phyloP scores from a whole-genome alignment of 1,140 invertebrate species.

The Cephus cinctus region DNA sequence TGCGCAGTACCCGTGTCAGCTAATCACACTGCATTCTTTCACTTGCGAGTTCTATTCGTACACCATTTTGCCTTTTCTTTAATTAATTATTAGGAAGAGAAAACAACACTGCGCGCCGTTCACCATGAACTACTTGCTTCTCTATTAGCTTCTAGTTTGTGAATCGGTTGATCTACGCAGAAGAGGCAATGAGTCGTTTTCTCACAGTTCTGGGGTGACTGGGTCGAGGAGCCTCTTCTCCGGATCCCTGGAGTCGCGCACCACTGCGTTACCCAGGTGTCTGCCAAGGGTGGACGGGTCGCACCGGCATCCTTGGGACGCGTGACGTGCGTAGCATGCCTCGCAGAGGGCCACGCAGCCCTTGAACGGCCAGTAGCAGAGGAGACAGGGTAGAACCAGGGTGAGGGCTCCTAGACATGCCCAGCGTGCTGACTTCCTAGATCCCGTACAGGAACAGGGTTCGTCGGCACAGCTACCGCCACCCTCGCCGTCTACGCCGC shows the following conservation, averaged over 20 bases:
- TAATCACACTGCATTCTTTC: no score
- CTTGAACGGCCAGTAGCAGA: conserved; percentile 88
- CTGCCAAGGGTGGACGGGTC: conserved; percentile 61
- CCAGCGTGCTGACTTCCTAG: conserved; percentile 73
- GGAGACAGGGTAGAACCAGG: conserved; percentile 81
- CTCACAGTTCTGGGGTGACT: conserved; percentile 49
- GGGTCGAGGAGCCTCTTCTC: conserved; percentile 53
- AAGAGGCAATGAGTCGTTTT: no score
- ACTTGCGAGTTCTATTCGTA: no score
- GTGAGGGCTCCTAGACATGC: conserved; percentile 79
- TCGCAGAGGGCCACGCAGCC: conserved; percentile 77
- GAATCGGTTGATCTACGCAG: no score
- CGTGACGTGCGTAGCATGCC: conserved; percentile 76
- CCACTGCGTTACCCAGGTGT: conserved; percentile 35
- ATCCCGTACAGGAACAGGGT: conserved; percentile 80
- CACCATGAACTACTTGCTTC: no score
- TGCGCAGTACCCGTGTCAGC: no score
- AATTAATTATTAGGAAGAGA: no score
- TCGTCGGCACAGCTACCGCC: conserved; percentile 72
- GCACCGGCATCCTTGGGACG: conserved; percentile 69
- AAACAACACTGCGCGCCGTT: no score
- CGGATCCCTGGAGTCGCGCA: conserved; percentile 45
- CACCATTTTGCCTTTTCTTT: no score
- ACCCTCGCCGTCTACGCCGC: conserved; percentile 67
- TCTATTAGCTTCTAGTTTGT: no score